Conservation (phyloP, 2,797 vertebrate genomes). For the Cynodonichthys magdalenae region DNA sequence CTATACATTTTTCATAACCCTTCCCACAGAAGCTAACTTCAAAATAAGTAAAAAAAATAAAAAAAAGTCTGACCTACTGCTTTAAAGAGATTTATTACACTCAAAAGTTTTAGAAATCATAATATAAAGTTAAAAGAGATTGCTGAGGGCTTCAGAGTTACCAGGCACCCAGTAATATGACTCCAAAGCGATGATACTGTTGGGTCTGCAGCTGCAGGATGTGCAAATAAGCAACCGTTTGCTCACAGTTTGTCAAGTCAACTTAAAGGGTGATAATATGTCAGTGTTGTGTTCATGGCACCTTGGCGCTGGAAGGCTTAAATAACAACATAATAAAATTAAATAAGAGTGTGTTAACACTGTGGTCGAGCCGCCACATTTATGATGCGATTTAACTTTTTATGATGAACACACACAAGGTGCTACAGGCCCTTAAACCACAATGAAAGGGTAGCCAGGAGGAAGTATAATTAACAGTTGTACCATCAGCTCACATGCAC, state of each 20-base stretch:
- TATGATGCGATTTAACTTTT: constrained; percentile 23
- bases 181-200: background rate
- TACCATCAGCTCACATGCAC: constrained; percentile 35
- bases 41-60: too few species aligned
- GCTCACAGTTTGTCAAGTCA: background rate
- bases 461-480: constrained; percentile 42
- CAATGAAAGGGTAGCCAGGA: constrained; percentile 26
- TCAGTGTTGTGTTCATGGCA: background rate
- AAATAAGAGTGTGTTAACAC: constrained; percentile 13
- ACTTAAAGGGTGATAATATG: constrained; percentile 15
- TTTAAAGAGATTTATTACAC: too few species aligned
- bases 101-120: background rate
- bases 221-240: constrained; percentile 10
- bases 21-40: too few species aligned
- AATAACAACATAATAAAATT: constrained; percentile 9
- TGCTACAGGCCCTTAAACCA: constrained; percentile 21
- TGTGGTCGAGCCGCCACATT: constrained; percentile 4
- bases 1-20: too few species aligned
- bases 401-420: constrained; percentile 23
- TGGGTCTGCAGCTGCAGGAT: background rate
- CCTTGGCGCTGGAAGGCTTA: background rate
- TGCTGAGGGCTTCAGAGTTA: background rate
- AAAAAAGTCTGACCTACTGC: too few species aligned
- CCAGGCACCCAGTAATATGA: background rate
- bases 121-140: background rate